Conservation (phyloP, 2,888 invertebrate species). For the Meloe dianella region DNA sequence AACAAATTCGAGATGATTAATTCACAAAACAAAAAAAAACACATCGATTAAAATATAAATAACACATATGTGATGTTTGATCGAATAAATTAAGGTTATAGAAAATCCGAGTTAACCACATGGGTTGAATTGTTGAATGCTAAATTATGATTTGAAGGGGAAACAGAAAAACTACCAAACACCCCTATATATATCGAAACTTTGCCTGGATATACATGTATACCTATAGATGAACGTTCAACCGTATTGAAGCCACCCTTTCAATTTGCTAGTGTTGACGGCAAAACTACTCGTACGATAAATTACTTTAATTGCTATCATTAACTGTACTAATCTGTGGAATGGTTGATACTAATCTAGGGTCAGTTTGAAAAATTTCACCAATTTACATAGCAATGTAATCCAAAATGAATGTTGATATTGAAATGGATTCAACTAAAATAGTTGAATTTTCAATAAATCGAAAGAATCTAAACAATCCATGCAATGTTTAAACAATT, state of each 20-base stretch:
- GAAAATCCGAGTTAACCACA: slow-evolving; percentile 56
- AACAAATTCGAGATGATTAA: no score
- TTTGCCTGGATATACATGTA: neutral
- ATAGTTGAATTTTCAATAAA: no score
- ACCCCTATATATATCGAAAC: no score
- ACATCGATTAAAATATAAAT: slow-evolving; percentile 45
- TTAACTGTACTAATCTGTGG: slow-evolving; percentile 52
- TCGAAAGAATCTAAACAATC: no score
- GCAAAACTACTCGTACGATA: slow-evolving; percentile 49
- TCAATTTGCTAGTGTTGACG: slow-evolving; percentile 46
- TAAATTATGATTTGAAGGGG: neutral
- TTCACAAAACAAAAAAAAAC: slow-evolving; percentile 33
- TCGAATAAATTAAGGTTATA: slow-evolving; percentile 52
- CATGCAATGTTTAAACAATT: neutral
- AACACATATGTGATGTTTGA: slow-evolving; percentile 47
- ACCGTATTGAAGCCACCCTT: slow-evolving; percentile 40
- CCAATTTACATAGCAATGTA: no score
- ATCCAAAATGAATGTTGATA: neutral
- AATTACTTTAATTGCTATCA: slow-evolving; percentile 57
- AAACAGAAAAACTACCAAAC: neutral
- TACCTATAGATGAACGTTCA: slow-evolving; percentile 22
- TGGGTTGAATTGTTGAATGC: slow-evolving; percentile 42
- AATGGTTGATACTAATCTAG: slow-evolving; percentile 6
- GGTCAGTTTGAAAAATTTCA: neutral
- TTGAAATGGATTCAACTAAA: no score